Conservation (phyloP, 2,888 invertebrate genomes). For the Pherbina coryleti region DNA sequence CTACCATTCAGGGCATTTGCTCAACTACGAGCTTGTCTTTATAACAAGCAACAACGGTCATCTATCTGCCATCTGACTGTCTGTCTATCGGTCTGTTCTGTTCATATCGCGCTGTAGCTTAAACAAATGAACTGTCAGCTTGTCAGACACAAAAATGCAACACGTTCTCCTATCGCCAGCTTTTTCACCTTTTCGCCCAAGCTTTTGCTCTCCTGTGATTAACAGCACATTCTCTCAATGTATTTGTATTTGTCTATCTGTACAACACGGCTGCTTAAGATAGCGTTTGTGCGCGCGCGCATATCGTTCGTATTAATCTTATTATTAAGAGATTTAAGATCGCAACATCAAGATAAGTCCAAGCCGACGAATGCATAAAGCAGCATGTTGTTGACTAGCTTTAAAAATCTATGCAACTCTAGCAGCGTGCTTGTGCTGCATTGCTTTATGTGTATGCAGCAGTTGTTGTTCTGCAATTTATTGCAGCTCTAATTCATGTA, state of each 20-base stretch:
- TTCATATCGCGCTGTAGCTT: conserved; percentile 8
- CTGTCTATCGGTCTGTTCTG: conserved; percentile 14
- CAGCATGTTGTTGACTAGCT: conserved; percentile 13
- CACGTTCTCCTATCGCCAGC: conserved; percentile 13
- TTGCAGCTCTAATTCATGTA: conserved; percentile 26
- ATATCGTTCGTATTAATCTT: conserved; percentile 35
- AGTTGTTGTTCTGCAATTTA: conserved; percentile 17
- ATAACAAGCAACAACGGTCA: neutral
- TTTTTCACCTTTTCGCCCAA: neutral
- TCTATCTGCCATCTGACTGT: conserved; percentile 11
- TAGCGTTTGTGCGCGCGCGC: conserved; percentile 6
- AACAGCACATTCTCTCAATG: neutral
- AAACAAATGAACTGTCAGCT: conserved; percentile 40
- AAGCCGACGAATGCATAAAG: conserved; percentile 1
- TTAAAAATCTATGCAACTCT: conserved; percentile 23
- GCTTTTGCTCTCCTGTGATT: neutral
- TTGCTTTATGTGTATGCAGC: neutral
- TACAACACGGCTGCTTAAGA: conserved; percentile 20
- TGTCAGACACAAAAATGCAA: conserved; percentile 31
- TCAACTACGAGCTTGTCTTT: neutral
- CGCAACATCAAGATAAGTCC: conserved; percentile 26
- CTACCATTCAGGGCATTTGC: neutral
- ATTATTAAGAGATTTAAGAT: conserved; percentile 42
- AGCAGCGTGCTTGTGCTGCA: conserved; percentile 21
- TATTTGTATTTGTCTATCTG: neutral